phyloP scores from a whole-genome alignment of 2,113 vertebrate genomes.

The Psophia crepitans region DNA sequence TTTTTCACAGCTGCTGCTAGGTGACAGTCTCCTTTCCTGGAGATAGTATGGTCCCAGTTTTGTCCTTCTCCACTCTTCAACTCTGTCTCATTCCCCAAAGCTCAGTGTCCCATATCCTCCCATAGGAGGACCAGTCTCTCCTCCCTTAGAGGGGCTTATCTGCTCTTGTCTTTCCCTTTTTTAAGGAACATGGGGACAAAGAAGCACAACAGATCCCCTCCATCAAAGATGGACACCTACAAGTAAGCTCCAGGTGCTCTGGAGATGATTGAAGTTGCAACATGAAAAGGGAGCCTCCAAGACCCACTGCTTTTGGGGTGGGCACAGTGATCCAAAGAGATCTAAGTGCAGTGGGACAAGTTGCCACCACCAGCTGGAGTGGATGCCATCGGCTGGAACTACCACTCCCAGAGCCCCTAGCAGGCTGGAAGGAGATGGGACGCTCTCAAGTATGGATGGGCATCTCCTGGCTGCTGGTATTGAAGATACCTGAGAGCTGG shows the following conservation, averaged over 20 bases:
- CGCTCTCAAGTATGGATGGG: rapidly evolving
- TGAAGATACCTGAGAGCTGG: neutral
- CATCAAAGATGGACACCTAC: neutral
- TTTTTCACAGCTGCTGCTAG: neutral
- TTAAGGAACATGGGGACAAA: neutral
- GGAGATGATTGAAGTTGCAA: neutral
- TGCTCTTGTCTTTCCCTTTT: neutral
- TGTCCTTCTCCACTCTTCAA: neutral
- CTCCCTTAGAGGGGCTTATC: neutral
- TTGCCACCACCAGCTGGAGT: neutral
- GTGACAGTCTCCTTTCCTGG: neutral
- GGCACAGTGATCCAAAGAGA: neutral
- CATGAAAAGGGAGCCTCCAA: neutral
- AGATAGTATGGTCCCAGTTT: neutral
- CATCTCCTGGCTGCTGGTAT: neutral
- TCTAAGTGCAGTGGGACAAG: neutral
- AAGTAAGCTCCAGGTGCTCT: neutral
- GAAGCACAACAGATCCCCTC: neutral
- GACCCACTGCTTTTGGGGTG: neutral
- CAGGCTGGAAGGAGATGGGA: neutral
- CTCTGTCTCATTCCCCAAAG: neutral
- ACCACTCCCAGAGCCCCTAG: neutral
- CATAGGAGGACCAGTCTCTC: neutral
- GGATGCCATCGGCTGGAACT: neutral
- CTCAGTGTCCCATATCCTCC: neutral